phyloP scores from a whole-genome alignment of 2,888 invertebrate genomes.

The Microdon myrmicae region DNA sequence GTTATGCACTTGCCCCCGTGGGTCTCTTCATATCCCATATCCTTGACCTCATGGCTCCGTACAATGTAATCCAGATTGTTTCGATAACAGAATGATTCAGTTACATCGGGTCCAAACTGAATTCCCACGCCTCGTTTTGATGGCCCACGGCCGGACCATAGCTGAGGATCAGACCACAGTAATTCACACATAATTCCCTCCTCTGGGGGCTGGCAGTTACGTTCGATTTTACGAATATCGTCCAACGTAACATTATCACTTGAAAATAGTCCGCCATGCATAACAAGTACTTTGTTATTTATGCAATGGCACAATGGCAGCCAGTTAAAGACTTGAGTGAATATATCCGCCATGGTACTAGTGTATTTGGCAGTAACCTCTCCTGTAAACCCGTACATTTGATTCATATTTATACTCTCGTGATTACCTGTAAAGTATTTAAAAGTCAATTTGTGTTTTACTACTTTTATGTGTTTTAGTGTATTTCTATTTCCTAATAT shows the following conservation, averaged over 20 bases:
- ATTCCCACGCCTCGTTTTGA: conserved; percentile 98
- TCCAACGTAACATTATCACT: conserved; percentile 92
- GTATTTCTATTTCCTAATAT: no score
- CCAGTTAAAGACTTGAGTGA: conserved; percentile 99
- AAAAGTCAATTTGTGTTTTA: no score
- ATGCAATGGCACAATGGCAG: conserved; percentile 95
- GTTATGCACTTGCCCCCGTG: conserved; percentile 97
- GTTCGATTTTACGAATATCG: conserved; percentile 86
- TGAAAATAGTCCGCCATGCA: conserved; percentile 99
- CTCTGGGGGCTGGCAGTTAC: conserved; percentile 97
- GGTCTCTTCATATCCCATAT: conserved; percentile 93
- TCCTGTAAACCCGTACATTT: conserved; percentile 99
- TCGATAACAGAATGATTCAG: conserved; percentile 80
- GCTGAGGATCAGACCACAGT: conserved; percentile 98
- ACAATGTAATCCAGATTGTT: conserved; percentile 95
- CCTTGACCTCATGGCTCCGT: conserved; percentile 97
- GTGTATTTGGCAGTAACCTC: conserved; percentile 97
- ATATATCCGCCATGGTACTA: conserved; percentile 93
- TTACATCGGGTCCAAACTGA: conserved; percentile 98
- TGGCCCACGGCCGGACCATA: conserved; percentile 85
- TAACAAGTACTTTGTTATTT: conserved; percentile 84
- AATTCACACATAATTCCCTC: conserved; percentile 98
- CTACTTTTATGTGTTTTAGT: no score
- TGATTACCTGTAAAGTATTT: conserved; percentile 88
- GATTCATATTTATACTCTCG: conserved; percentile 97